Evolutionary conservation across 2,113 vertebrate genomes (phyloP), one percentile per base, ranked within the genome.

Genomic region (Sprattus sprattus): DNA sequence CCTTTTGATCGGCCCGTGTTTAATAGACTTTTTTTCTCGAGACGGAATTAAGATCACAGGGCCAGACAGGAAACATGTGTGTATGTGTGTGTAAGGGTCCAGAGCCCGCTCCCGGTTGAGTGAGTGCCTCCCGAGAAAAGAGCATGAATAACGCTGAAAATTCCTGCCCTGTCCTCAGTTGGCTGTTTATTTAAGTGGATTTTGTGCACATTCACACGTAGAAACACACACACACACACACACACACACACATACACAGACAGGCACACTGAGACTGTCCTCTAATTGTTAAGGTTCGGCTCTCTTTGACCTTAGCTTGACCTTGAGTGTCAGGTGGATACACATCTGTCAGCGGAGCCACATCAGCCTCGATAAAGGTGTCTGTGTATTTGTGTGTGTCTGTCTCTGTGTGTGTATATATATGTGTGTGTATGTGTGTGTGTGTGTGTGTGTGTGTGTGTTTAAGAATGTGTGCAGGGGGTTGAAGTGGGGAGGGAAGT

Each of bases 381-480:
- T 71, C n/a, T 67, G 25, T 67, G 64, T 67, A 3, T 64, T 18
- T 64, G 60, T 64, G 60, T 64, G 60, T 64, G 60, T 64, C 22
- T 64, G 54, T 64, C 22, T 64, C 22, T 64, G 60, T 64, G 60
- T 64, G 39, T 39, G 39, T 39, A 2, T 39, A 2, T 39, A 2
- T 39, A 2, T 39, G 39, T 39, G 39, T 39, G 39, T 64, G 57
- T 64, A 22, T 64, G 18, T 64, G 54, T 64, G 57, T 64, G 57
- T 64, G 64, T 71, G 64, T 71, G 64, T 71, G 64, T 71, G 64
- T 71, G 64, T 71, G 64, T 71, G 64, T 71, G 64, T 71, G 64
- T 71, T 71, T 32, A 71, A 71, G 25, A 25, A 71, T 71, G 64
- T 22, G 18, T 71, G 64, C 10, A 28, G 4, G 25, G 64, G 64